Evolutionary conservation across 2,888 invertebrate genomes (phyloP).

Genomic region (Argyresthia albistria): DNA sequence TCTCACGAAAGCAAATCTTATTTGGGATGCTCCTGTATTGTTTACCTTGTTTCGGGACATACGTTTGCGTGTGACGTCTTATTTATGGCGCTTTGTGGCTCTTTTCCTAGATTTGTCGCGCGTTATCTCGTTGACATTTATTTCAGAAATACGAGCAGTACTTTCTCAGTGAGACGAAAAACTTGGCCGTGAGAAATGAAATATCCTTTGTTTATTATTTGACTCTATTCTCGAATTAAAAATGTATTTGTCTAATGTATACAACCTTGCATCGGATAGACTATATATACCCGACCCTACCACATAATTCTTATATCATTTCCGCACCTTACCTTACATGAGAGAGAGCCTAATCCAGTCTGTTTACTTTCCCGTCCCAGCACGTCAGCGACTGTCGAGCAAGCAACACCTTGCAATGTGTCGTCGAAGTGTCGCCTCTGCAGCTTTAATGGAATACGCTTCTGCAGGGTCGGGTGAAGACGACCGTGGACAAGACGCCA

Average conservation of each 20-base stretch:
- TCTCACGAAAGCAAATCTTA: constrained; percentile 8
- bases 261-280: too few relatives aligned
- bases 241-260: too few relatives aligned
- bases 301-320: too few relatives aligned
- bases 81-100: not conserved
- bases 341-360: too few relatives aligned
- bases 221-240: too few relatives aligned
- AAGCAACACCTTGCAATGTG: not conserved
- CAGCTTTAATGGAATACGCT: constrained; percentile 6
- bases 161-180: too few relatives aligned
- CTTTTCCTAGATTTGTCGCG: not conserved
- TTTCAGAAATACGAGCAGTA: too few relatives aligned
- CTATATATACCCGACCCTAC: too few relatives aligned
- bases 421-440: not conserved
- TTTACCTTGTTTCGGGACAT: not conserved
- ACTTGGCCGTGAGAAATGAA: too few relatives aligned
- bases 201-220: too few relatives aligned
- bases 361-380: not conserved
- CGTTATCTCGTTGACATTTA: too few relatives aligned
- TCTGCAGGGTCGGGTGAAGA: constrained; percentile 19
- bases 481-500: constrained; percentile 42
- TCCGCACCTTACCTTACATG: too few relatives aligned
- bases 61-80: not conserved
- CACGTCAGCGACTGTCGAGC: not conserved
- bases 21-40: not conserved